Evolutionary conservation across 2,888 invertebrate genomes (phyloP).

Genomic region (Apotomis betuletana): DNA sequence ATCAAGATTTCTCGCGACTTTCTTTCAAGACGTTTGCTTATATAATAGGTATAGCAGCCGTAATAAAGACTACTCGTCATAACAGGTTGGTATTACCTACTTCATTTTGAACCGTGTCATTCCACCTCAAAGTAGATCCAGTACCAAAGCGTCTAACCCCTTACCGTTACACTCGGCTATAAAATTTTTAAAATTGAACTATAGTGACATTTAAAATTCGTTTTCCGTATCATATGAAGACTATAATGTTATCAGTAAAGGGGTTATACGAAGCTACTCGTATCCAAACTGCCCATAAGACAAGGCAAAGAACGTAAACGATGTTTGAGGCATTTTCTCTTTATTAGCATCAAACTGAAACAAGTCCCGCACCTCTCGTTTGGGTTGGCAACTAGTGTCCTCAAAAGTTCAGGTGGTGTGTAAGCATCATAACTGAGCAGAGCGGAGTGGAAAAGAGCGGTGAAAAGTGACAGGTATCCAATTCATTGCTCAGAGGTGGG

Average conservation of each 20-base stretch:
- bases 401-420: too few relatives aligned
- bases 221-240: background rate
- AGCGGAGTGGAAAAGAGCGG: too few relatives aligned
- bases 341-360: too few relatives aligned
- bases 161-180: background rate
- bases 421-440: too few relatives aligned
- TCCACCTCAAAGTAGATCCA: background rate
- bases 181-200: constrained; percentile 1
- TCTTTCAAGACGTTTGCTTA: too few relatives aligned
- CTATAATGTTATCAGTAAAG: background rate
- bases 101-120: background rate
- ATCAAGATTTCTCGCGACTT: background rate
- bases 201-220: background rate
- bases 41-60: too few relatives aligned
- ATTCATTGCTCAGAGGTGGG: too few relatives aligned
- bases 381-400: too few relatives aligned
- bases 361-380: too few relatives aligned
- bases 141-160: background rate
- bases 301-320: background rate
- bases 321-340: background rate
- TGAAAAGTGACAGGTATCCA: too few relatives aligned
- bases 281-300: background rate
- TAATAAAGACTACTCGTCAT: too few relatives aligned
- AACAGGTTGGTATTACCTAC: background rate
- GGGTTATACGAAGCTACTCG: background rate